Base-by-base conservation (phyloP, 2,797 vertebrate genomes). In the Echeneis naucrates region DNA sequence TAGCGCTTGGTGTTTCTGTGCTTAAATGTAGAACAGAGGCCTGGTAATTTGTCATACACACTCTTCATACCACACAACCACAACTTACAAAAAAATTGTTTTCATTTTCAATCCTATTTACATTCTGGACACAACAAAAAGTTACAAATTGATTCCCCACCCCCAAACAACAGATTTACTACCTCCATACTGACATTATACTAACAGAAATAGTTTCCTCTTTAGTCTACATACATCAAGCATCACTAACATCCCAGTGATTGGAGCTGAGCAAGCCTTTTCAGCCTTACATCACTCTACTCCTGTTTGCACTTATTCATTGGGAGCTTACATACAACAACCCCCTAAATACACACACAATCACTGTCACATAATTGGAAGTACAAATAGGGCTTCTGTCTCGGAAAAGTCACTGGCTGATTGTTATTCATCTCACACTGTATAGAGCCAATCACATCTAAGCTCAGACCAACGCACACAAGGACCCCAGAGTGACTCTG, bases 241-340 rank as follows among this genome's bases (percentile, higher is more conserved):
- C 26, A 0, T 58, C 62, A 30, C 10, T 65, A 17, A 81, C 47
- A 79, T 85, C 80, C 71, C 59, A 68, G 33, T 61, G 40, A 72
- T 44, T 56, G 55, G 68, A 23, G 33, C 80, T 78, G 77, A 76
- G 68, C 68, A 68, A 78, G 58, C 52, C 45, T 82, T 82, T 84
- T 68, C 65, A 82, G 52, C 33, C 71, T 37, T 44, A 23, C 45
- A 40, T 56, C 64, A 67, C 69, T 75, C 75, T 81, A 81, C 80
- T 63, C 63, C 62, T 52, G 35, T 84, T 82, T 35, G 26, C 53
- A 35, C 52, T 40, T 5, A 35, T n/a, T 44, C 26, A 57, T 7
- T 24, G 35, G 48, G 23, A 47, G 44, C 23, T 47, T 47, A 47
- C 44, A 11, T 1, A 44, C 4, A 45, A 45, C 42, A 2, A 2